Base-by-base conservation (phyloP, 64 coral and sea anemone genomes). In the Dendrophyllia cribrosa region DNA sequence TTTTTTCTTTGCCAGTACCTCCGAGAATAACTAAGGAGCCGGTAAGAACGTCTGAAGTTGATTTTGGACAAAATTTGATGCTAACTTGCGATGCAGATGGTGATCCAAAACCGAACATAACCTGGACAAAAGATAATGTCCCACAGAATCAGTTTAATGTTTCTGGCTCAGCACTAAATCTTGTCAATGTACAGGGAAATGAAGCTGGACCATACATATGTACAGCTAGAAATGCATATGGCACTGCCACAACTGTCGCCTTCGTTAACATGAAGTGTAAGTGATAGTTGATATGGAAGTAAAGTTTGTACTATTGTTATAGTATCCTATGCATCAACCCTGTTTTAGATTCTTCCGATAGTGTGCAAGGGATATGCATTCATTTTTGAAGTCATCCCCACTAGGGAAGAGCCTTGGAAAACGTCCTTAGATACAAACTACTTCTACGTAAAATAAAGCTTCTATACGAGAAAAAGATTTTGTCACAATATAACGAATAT, bases 151-250 rank as follows among this genome's bases (percentile, higher is more conserved):
- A 64, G 9, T 82, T 82, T n/a, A 82, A 82, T 82, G 34, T 8
- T 0, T 10, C 5, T 47, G 79, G 79, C 46, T 48, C 14, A 4
- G 53, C 7, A 9, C 53, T 56, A 5, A 12, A 65, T 82, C 44
- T 82, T 11, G 17, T 65, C 1, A 64, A 20, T 9, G 59, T 49
- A 20, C 6, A 65, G 34, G 8, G 12, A 59, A 7, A 47, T 14
- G 43, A 82, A 66, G 79, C 7, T 20, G 79, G 79, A 65, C 64
- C 79, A 46, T 82, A 82, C 79, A 64, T 15, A 46, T 82, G 79
- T 66, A 82, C 58, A 47, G 79, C 58, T 4, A 60, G 24, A 4
- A 82, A 82, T 82, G 79, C 58, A 65, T 82, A 65, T 64, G 79
- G 79, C 0, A 48, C 6, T 48, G 43, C 7, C 5, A n/a, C 79